Evolutionary conservation across 2,797 vertebrate genomes (phyloP), one percentile per base, ranked within the genome.

Genomic region (Syncerus caffer): DNA sequence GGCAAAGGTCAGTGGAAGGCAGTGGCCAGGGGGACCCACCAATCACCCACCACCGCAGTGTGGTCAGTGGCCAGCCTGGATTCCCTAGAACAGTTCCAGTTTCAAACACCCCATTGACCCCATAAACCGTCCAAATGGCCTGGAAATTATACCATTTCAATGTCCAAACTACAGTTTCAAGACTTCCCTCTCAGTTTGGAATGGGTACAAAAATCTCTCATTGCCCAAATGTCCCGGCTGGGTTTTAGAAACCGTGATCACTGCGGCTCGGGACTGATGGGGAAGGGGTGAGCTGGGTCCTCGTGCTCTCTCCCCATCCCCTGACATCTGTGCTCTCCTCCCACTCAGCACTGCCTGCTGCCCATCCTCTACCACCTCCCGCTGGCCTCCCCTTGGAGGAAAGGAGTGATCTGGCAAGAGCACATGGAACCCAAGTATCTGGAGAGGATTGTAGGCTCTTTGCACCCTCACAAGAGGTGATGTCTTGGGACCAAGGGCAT

Each of bases 71-170:
- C 31, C 62, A 91, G 53, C 31, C 50, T 62, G 64, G 53, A 58
- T 57, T 16, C 76, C 91, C 83, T 29, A 21, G 15, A 71, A 76
- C 17, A 55, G 42, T 78, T 79, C 84, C 89, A 67, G 58, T 50
- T 78, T 42, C 90, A 78, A 89, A 89, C 51, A 58, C 55, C 23
- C 1, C 10, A 17, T 34, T 58, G 79, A 88, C 21, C 45, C 78
- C 80, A 42, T 38, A 92, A 57, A 14, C 21, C 47, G 83, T 45
- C n/a, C 80, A 94, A 95, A 88, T 88, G 85, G 17, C 62, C 57
- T 79, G 45, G 45, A 88, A 88, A 89, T 74, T 34, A 87, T 76
- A 89, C 76, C 11, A 92, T 58, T 84, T 97, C 82, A 15, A 34
- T 15, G 31, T 71, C 74, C 51, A 86, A 82, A 58, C 19, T 67